These are phyloP conservation scores for Latheticus oryzae DNA, from an alignment of 2,888 invertebrate species.

Conservation along the genomic window DNA sequence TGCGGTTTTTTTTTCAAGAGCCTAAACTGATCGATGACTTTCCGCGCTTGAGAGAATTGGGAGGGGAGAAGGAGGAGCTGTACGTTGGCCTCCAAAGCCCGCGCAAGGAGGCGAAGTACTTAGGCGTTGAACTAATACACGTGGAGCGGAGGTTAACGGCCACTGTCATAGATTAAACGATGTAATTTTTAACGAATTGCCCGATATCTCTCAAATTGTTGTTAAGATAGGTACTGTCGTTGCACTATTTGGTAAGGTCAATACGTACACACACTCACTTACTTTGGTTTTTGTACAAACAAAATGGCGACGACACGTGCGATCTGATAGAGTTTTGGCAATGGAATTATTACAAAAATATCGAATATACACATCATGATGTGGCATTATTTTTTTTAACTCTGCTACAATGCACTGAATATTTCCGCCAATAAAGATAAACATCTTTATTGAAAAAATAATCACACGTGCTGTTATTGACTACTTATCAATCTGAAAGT, in stretches of 20 bases:
- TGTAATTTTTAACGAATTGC: conserved; percentile 31
- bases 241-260: conserved; percentile 40
- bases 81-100: conserved; percentile 58
- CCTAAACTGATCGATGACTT: conserved; percentile 22
- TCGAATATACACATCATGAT: no score
- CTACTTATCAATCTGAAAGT: no score
- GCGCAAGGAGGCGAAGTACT: conserved; percentile 61
- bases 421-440: no score
- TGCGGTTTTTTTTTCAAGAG: conserved; percentile 10
- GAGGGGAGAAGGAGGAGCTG: conserved; percentile 38
- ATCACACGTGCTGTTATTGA: no score
- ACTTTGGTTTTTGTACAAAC: no score
- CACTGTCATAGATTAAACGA: conserved; percentile 32
- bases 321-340: no score
- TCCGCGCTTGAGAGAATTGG: conserved; percentile 26
- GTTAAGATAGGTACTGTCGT: conserved; percentile 44
- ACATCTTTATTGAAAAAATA: no score
- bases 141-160: conserved; percentile 56
- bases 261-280: conserved; percentile 29
- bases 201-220: conserved; percentile 36
- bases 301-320: no score
- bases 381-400: no score
- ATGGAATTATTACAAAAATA: no score
- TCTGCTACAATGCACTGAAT: no score
- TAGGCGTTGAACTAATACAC: conserved; percentile 54